phyloP scores from a whole-genome alignment of 2,888 invertebrate genomes.

The Tenthredo mesomela region DNA sequence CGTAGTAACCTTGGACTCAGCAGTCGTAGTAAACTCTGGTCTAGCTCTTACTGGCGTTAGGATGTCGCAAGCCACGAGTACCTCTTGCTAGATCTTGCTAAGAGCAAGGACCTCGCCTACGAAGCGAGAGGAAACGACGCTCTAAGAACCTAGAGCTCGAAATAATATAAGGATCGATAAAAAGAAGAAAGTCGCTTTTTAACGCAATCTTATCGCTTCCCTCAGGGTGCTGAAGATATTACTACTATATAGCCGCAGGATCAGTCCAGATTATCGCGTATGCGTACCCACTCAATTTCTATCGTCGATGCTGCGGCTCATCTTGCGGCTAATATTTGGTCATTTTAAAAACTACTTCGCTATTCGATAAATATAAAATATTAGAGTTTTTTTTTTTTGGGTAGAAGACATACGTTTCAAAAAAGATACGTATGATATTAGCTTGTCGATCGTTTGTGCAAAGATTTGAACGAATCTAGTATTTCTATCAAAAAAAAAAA shows the following conservation, averaged over 20 bases:
- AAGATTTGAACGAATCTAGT: no score
- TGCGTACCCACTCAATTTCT: not conserved
- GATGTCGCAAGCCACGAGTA: constrained; percentile 48
- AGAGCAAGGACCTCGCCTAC: constrained; percentile 46
- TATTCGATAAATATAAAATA: not conserved
- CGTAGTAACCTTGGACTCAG: constrained; percentile 54
- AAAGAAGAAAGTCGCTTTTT: not conserved
- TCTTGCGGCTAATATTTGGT: not conserved
- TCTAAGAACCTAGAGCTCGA: not conserved
- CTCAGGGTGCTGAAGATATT: not conserved
- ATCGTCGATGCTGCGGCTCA: not conserved
- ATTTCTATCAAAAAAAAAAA: no score
- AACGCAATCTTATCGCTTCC: not conserved
- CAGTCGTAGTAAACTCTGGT: constrained; percentile 47
- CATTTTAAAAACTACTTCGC: not conserved
- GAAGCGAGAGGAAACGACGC: not conserved
- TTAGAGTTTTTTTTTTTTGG: no score
- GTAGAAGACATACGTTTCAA: no score
- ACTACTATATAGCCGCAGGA: not conserved
- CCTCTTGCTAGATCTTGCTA: not conserved
- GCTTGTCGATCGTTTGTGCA: no score
- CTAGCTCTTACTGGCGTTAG: constrained; percentile 29
- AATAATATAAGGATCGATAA: constrained; percentile 5
- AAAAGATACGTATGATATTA: no score
- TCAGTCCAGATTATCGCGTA: not conserved